Conservation (phyloP, 2,113 vertebrate species). For the Psammodynastes pulverulentus region DNA sequence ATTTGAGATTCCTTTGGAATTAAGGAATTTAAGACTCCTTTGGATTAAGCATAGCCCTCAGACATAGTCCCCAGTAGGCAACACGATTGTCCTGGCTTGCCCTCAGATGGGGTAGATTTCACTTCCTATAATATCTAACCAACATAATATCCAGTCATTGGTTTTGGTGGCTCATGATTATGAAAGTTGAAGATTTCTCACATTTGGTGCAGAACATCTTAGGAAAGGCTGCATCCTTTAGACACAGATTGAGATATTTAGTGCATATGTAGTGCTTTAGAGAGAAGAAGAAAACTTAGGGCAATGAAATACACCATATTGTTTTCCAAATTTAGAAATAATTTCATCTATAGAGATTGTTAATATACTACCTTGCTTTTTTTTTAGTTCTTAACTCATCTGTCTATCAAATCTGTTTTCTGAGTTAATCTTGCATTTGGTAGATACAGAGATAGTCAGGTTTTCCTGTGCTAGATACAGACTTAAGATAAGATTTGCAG, state of each 20-base stretch:
- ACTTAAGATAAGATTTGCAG: not conserved
- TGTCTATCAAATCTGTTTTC: not conserved
- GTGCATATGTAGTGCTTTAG: not conserved
- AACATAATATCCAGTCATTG: not conserved
- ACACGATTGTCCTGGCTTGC: not conserved
- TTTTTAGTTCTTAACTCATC: not conserved
- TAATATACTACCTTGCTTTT: not conserved
- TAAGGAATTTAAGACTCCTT: not conserved
- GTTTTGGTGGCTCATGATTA: not conserved
- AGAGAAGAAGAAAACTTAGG: not conserved
- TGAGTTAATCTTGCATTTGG: not conserved
- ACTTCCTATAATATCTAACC: not conserved
- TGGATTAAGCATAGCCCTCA: not conserved
- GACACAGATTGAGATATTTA: not conserved
- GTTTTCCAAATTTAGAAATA: not conserved
- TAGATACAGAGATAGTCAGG: not conserved
- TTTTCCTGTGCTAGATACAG: not conserved
- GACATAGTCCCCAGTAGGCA: not conserved
- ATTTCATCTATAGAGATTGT: not conserved
- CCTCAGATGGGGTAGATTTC: not conserved
- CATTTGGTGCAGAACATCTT: not conserved
- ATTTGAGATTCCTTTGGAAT: not conserved
- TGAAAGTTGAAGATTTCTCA: not conserved
- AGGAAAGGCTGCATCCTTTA: not conserved
- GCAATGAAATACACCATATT: not conserved